These are phyloP conservation scores for Anthoscopus minutus DNA, from an alignment of 2,113 vertebrate genomes.

Conservation along the genomic window DNA sequence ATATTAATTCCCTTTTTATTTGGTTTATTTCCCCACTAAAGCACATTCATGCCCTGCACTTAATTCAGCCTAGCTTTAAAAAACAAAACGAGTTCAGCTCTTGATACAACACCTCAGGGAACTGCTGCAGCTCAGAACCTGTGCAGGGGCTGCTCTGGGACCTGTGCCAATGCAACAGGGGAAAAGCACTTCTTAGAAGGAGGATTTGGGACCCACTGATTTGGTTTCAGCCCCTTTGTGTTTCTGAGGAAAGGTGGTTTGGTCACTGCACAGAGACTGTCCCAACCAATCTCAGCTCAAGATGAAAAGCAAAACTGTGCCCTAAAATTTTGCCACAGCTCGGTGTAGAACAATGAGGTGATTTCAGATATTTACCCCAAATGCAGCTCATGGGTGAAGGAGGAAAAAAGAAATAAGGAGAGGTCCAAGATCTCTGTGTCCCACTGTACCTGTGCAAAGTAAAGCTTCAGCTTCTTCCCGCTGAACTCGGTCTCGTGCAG, in stretches of 20 bases:
- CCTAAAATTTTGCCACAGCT: not conserved
- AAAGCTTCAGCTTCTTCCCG: slow-evolving; percentile 89
- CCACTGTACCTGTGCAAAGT: slow-evolving; percentile 87
- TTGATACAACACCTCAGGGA: not conserved
- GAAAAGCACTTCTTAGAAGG: not conserved
- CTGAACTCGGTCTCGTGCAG: slow-evolving; percentile 90
- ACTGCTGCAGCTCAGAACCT: not conserved
- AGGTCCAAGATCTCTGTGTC: accelerated
- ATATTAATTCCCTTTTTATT: not conserved
- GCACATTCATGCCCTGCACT: not conserved
- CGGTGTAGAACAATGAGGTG: not conserved
- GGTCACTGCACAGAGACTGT: not conserved
- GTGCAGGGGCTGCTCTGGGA: not conserved
- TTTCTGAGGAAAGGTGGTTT: not conserved
- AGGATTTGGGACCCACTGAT: not conserved
- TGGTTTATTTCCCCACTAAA: not conserved
- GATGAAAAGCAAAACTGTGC: not conserved
- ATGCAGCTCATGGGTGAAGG: accelerated
- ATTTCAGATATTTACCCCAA: not conserved
- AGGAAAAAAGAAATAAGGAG: not conserved
- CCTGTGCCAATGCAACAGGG: not conserved
- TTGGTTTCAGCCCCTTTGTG: not conserved
- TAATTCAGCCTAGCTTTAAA: not conserved
- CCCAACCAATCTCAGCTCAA: not conserved
- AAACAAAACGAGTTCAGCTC: not conserved